Base-by-base conservation (phyloP, 2,888 invertebrate genomes). In the Campopleginae sp. region DNA sequence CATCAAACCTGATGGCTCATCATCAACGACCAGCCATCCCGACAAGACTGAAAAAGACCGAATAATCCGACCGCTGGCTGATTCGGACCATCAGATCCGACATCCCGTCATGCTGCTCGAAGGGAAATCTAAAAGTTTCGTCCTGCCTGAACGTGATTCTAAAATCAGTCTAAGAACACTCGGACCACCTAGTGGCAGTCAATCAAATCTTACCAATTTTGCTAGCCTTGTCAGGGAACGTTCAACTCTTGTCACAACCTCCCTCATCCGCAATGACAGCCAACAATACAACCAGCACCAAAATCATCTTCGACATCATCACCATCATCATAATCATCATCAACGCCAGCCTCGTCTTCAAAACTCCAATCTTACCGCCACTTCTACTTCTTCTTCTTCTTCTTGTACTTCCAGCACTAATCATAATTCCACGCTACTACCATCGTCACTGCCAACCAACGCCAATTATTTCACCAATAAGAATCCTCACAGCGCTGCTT, bases 371-470 rank as follows among this genome's bases (percentile, higher is more conserved):
- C 61, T 51, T 42, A 79, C 68, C 58, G 33, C 89, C 90, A 89
- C 90, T 90, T 92, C 93, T 87, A 90, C 75, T 63, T 63, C 76
- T 63, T 76, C 90, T 86, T 91, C 92, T 89, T 92, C 92, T 89
- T 92, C 93, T 90, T 92, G 92, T 90, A 90, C 91, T 89, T 93
- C 92, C 89, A 92, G 93, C 92, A 93, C 92, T 87, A 93, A 91
- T 92, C 92, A 92, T 91, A 91, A 86, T 82, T 84, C 90, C 91
- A 91, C 91, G 89, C 90, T 91, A 91, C 90, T 91, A 85, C 89
- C 91, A 89, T 89, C 91, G 84, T 88, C 91, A 90, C 89, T 92
- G 75, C 89, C 91, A 86, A 85, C 89, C 86, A 86, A 85, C 88
- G 88, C 83, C 84, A 87, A 80, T 86, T 79, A 75, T 63, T 82